phyloP scores from a whole-genome alignment of 1,140 invertebrate genomes.

The Centruroides sculpturatus region DNA sequence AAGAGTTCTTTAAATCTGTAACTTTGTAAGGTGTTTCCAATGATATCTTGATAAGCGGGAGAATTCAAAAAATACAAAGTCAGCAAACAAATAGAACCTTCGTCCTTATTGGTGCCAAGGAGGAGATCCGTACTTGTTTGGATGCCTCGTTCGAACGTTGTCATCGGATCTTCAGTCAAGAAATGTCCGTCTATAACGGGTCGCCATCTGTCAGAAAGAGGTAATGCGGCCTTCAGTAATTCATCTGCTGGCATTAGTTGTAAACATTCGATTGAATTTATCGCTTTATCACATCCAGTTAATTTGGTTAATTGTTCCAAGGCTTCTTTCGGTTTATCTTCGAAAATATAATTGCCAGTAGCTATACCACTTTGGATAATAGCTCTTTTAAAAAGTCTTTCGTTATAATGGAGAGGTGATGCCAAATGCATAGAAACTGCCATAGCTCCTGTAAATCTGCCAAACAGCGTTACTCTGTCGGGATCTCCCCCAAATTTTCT shows the following conservation, averaged over 20 bases:
- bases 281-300: background rate
- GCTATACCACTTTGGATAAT: conserved; percentile 22
- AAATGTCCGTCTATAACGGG: conserved; percentile 15
- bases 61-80: conserved; percentile 10
- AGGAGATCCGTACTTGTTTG: conserved; percentile 11
- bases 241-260: conserved; percentile 1
- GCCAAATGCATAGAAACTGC: conserved; percentile 18
- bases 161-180: conserved; percentile 12
- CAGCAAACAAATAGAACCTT: conserved; percentile 19
- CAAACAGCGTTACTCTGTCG: conserved; percentile 72
- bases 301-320: background rate
- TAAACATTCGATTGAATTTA: conserved; percentile 12
- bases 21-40: conserved; percentile 3
- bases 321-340: conserved; percentile 11
- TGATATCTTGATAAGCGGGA: conserved; percentile 8
- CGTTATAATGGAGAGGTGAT: conserved; percentile 12
- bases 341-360: conserved; percentile 17
- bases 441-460: conserved; percentile 31
- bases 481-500: conserved; percentile 71
- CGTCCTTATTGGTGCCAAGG: conserved; percentile 16
- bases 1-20: conserved; percentile 5
- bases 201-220: conserved; percentile 7
- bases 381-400: conserved; percentile 16
- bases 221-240: conserved; percentile 3
- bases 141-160: background rate